Evolutionary conservation across 2,797 vertebrate genomes (phyloP).

Genomic region (Onychomys torridus): DNA sequence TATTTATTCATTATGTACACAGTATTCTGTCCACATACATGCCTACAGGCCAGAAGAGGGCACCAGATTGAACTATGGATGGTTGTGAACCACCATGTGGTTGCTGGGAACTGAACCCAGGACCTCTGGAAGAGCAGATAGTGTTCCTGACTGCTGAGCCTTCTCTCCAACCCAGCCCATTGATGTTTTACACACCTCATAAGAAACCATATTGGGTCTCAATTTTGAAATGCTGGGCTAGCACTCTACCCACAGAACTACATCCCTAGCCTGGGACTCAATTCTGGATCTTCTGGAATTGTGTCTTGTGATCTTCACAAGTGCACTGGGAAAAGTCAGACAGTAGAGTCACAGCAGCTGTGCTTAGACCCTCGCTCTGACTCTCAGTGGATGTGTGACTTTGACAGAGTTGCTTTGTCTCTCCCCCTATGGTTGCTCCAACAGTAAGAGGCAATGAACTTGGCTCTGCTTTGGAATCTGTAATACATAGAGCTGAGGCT

Average conservation of each 20-base stretch:
- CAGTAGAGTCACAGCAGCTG: not conserved
- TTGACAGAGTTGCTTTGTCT: not conserved
- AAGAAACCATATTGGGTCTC: not conserved
- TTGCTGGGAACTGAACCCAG: too few species aligned
- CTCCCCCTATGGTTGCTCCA: not conserved
- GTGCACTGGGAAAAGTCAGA: not conserved
- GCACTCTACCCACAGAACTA: not conserved
- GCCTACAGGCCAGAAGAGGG: too few species aligned
- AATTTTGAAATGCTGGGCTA: not conserved
- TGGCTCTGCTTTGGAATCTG: not conserved
- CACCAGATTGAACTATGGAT: too few species aligned
- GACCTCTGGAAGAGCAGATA: too few species aligned
- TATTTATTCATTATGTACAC: too few species aligned
- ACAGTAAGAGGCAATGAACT: not conserved
- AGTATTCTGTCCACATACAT: too few species aligned
- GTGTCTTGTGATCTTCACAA: not conserved
- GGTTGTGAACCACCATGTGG: too few species aligned
- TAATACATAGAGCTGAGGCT: not conserved
- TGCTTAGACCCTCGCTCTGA: not conserved
- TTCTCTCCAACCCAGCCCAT: not conserved
- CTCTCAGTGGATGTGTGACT: not conserved
- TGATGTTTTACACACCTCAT: not conserved
- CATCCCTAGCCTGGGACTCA: not conserved
- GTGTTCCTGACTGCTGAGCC: too few species aligned
- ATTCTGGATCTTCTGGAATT: not conserved